Evolutionary conservation across 1,140 invertebrate genomes (phyloP).

Genomic region (Stenopsyche tienmushanensis): DNA sequence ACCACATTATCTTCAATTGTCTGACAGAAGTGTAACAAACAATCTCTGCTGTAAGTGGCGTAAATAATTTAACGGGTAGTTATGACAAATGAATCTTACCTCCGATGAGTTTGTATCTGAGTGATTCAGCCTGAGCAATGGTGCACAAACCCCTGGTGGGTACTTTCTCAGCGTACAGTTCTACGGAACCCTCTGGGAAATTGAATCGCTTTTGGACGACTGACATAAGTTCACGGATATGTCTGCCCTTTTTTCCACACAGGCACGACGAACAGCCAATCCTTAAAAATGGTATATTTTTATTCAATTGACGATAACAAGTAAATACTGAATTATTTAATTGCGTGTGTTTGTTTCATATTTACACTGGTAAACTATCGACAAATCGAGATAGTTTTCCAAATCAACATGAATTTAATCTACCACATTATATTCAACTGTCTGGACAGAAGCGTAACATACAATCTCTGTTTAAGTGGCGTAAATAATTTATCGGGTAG

Average conservation of each 20-base stretch:
- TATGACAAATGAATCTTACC: slow-evolving; percentile 51
- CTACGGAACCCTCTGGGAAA: slow-evolving; percentile 88
- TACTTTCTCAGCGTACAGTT: slow-evolving; percentile 99
- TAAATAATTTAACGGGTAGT: slow-evolving; percentile 12
- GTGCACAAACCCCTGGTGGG: slow-evolving; percentile 98
- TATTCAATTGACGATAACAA: no score
- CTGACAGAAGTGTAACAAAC: slow-evolving; percentile 1
- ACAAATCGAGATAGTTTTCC: slow-evolving; percentile 12
- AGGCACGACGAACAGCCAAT: slow-evolving; percentile 78
- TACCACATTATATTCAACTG: slow-evolving; percentile 36
- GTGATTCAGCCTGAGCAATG: slow-evolving; percentile 97
- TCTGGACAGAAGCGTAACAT: slow-evolving; percentile 2
- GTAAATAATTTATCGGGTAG: slow-evolving; percentile 9
- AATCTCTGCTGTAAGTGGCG: slow-evolving; percentile 37
- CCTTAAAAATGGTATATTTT: no score
- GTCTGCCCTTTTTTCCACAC: slow-evolving; percentile 92
- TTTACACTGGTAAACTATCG: slow-evolving; percentile 34
- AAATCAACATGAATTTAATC: slow-evolving; percentile 32
- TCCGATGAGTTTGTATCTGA: slow-evolving; percentile 94
- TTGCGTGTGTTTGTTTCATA: slow-evolving; percentile 30
- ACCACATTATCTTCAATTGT: slow-evolving; percentile 36
- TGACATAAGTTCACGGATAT: slow-evolving; percentile 95
- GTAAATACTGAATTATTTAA: not conserved
- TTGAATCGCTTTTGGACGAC: slow-evolving; percentile 98
- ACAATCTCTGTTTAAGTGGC: slow-evolving; percentile 37